phyloP scores from a whole-genome alignment of 2,113 vertebrate species.

The Ictidomys tridecemlineatus region DNA sequence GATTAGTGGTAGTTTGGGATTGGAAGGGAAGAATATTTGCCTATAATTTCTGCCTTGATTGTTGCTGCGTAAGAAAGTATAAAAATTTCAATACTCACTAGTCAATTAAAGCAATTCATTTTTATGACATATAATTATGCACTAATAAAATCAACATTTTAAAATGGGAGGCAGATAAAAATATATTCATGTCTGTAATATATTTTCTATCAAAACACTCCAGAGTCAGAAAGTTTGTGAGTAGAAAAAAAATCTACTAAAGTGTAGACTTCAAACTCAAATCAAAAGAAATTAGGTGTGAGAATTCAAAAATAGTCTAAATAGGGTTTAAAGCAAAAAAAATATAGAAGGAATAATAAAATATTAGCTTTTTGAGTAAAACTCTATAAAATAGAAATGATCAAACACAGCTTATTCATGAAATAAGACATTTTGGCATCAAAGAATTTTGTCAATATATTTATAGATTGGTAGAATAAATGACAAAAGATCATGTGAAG shows the following conservation, averaged over 20 bases:
- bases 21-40: not conserved
- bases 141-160: not conserved
- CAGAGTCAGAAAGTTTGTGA: not conserved
- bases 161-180: not conserved
- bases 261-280: not conserved
- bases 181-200: not conserved
- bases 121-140: not conserved
- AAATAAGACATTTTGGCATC: not conserved
- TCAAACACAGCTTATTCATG: not conserved
- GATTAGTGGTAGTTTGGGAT: not conserved
- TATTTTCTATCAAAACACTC: not conserved
- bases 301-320: not conserved
- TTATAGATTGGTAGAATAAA: not conserved
- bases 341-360: not conserved
- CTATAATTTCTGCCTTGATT: not conserved
- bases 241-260: not conserved
- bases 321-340: not conserved
- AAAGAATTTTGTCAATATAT: too few species aligned
- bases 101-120: not conserved
- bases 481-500: not conserved
- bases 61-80: not conserved
- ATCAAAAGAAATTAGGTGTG: not conserved
- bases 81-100: not conserved
- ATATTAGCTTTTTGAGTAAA: not conserved
- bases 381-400: not conserved